Conservation (phyloP, 92 coral and sea anemone genomes). For the Bergia sp. region DNA sequence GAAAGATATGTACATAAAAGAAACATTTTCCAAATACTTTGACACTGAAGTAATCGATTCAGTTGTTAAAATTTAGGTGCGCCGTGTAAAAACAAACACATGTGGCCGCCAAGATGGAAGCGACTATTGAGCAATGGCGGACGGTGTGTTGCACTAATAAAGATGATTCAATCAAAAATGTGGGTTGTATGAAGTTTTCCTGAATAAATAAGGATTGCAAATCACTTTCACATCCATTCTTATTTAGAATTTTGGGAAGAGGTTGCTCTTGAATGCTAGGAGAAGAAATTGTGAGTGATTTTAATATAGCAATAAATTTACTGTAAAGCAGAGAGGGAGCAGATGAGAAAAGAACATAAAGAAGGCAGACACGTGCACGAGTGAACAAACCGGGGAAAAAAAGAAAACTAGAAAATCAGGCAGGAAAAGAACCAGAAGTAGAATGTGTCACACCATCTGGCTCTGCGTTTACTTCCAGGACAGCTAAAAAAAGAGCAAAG, state of each 20-base stretch:
- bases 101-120: too few relatives aligned
- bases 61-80: too few relatives aligned
- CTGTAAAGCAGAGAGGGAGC: too few relatives aligned
- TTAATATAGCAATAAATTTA: not conserved
- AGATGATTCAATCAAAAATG: too few relatives aligned
- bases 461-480: constrained; percentile 11
- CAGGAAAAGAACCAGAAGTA: not conserved
- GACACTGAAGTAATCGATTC: not conserved
- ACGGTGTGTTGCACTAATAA: too few relatives aligned
- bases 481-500: constrained; percentile 32
- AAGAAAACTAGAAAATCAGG: not conserved
- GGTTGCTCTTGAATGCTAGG: not conserved
- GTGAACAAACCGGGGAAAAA: too few relatives aligned
- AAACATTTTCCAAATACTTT: not conserved
- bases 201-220: not conserved
- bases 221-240: not conserved
- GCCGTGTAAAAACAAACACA: too few relatives aligned
- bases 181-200: not conserved
- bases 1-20: not conserved
- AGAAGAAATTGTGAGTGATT: not conserved
- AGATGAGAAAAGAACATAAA: too few relatives aligned
- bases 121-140: too few relatives aligned
- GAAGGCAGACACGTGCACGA: too few relatives aligned
- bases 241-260: not conserved
- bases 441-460: constrained; percentile 11